Conservation (phyloP, 1,140 invertebrate genomes). For the Sesamia nonagrioides region DNA sequence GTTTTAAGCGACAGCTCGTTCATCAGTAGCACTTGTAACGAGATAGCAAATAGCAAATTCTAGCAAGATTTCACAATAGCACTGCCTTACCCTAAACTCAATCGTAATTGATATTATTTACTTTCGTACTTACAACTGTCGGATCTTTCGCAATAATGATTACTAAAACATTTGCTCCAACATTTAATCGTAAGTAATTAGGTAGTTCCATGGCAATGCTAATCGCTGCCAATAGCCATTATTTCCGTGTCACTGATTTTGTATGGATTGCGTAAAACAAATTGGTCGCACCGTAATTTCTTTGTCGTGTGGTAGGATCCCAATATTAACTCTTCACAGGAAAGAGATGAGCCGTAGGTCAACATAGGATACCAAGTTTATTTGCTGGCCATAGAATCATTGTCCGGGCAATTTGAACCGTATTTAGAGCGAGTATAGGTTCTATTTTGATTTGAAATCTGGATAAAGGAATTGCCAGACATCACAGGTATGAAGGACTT, state of each 20-base stretch:
- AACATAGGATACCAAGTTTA: conserved; percentile 59
- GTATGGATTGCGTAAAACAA: conserved; percentile 30
- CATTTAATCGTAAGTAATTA: conserved; percentile 41
- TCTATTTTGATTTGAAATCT: conserved; percentile 5
- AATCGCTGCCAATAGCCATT: conserved; percentile 36
- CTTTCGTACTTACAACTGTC: conserved; percentile 19
- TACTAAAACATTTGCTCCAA: conserved; percentile 24
- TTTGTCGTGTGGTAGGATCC: conserved; percentile 52
- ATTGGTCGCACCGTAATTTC: conserved; percentile 4
- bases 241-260: conserved; percentile 44
- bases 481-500: conserved; percentile 62
- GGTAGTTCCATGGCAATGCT: conserved; percentile 30
- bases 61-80: background rate
- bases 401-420: conserved; percentile 35
- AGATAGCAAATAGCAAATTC: too few species aligned
- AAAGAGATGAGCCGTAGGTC: conserved; percentile 77
- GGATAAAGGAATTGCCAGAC: conserved; percentile 26
- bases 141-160: conserved; percentile 12
- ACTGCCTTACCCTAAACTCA: background rate
- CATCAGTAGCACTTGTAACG: too few species aligned
- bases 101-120: conserved; percentile 19
- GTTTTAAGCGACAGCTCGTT: too few species aligned
- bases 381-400: conserved; percentile 39
- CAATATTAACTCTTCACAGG: conserved; percentile 79
- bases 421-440: conserved; percentile 20